phyloP scores from a whole-genome alignment of 2,113 vertebrate genomes.

The Nibea albiflora region DNA sequence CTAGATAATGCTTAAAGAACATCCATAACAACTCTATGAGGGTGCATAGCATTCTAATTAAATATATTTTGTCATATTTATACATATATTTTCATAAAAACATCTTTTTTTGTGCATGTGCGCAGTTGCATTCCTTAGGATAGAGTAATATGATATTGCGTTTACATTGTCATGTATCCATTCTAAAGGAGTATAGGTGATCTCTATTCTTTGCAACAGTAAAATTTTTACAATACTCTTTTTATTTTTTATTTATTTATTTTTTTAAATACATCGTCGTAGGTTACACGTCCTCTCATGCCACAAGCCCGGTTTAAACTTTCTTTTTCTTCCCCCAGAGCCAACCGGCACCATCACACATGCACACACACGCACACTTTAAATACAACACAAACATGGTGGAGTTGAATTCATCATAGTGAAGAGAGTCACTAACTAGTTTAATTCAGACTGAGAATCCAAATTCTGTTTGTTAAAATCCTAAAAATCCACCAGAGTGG shows the following conservation, averaged over 20 bases:
- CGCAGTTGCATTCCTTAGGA: constrained; percentile 89
- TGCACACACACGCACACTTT: constrained; percentile 13
- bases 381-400: constrained; percentile 33
- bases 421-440: constrained; percentile 15
- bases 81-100: constrained; percentile 89
- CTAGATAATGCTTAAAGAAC: constrained; percentile 86
- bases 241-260: constrained; percentile 8
- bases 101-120: constrained; percentile 88
- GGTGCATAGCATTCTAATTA: constrained; percentile 90
- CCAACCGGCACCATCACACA: constrained; percentile 24
- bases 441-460: constrained; percentile 11
- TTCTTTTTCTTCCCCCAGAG: constrained; percentile 21
- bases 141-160: constrained; percentile 88
- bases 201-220: constrained; percentile 83
- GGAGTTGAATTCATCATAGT: constrained; percentile 35
- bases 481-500: background rate
- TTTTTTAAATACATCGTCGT: constrained; percentile 70
- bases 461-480: background rate
- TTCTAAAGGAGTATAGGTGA: constrained; percentile 88
- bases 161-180: constrained; percentile 87
- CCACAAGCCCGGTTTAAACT: constrained; percentile 61
- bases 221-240: constrained; percentile 83
- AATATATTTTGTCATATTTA: constrained; percentile 86
- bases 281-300: constrained; percentile 73
- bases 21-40: constrained; percentile 88